Percentiles rank a stretch among this genome's conserved stretches.
These are phyloP conservation scores for Dendronephthya gigantea DNA, from an alignment of 64 coral and sea anemone genomes.

Conservation along the genomic window DNA sequence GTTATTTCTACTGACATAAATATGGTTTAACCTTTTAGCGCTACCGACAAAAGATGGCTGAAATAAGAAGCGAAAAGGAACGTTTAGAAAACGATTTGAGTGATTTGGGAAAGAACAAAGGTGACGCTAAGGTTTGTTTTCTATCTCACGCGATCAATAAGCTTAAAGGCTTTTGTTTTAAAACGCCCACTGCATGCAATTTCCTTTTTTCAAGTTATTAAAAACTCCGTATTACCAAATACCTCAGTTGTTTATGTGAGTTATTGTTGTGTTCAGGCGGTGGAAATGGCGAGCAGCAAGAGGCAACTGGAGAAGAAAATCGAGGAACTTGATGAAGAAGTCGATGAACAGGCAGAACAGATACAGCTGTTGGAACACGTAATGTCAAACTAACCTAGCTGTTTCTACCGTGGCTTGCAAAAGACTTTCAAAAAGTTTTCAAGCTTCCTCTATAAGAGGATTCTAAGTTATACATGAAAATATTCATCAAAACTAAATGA, in stretches of 20 bases:
- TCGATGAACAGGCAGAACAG: slow-evolving; percentile 90
- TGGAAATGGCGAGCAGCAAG: slow-evolving; percentile 53
- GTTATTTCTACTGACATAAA: too few species aligned
- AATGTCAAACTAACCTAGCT: too few species aligned
- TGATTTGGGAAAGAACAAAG: slow-evolving; percentile 37
- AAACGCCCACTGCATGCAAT: too few species aligned
- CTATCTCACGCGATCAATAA: too few species aligned
- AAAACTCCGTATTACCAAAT: neutral
- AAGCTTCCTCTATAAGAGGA: too few species aligned
- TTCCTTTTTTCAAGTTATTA: neutral
- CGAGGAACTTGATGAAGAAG: slow-evolving; percentile 85
- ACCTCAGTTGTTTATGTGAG: too few species aligned
- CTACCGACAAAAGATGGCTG: slow-evolving; percentile 26
- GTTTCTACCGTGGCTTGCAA: too few species aligned
- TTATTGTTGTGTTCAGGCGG: slow-evolving; percentile 34
- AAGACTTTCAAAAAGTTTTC: too few species aligned
- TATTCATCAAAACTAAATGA: too few species aligned
- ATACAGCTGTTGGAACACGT: slow-evolving; percentile 89
- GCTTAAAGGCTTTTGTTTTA: too few species aligned
- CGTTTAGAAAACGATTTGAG: slow-evolving; percentile 34
- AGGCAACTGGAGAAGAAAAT: slow-evolving; percentile 77
- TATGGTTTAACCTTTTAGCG: neutral
- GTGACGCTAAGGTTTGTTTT: slow-evolving; percentile 2
- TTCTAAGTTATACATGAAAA: too few species aligned
- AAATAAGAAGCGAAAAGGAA: slow-evolving; percentile 26